These are phyloP conservation scores for Thaumetopoea pityocampa DNA, from an alignment of 1,140 invertebrate species.

Conservation along the genomic window DNA sequence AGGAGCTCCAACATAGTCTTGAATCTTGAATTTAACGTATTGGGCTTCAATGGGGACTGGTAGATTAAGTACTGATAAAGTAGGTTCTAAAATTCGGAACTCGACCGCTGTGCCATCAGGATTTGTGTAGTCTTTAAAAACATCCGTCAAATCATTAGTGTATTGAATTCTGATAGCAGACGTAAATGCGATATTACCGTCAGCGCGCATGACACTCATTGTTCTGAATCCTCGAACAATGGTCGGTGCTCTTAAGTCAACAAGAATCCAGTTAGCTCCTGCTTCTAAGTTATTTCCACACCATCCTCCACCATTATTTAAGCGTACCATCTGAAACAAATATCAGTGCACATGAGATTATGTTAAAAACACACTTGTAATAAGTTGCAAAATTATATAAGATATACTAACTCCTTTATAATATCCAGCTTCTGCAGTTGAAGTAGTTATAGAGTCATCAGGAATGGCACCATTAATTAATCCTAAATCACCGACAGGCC, in stretches of 20 bases:
- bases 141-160: conserved; percentile 91
- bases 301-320: conserved; percentile 91
- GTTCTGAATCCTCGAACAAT: conserved; percentile 93
- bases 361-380: not conserved
- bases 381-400: not conserved
- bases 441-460: conserved; percentile 92
- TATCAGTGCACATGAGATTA: conserved; percentile 4
- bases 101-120: conserved; percentile 94
- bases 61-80: conserved; percentile 91
- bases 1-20: conserved; percentile 91
- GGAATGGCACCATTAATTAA: conserved; percentile 92
- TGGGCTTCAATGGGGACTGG: conserved; percentile 94
- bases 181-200: conserved; percentile 90
- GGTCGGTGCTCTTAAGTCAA: conserved; percentile 93
- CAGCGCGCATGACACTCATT: conserved; percentile 87
- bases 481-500: conserved; percentile 91
- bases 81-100: conserved; percentile 91
- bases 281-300: conserved; percentile 90
- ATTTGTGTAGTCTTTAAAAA: conserved; percentile 93
- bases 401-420: conserved; percentile 82
- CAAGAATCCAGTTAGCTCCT: conserved; percentile 90
- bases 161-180: conserved; percentile 92
- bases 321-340: conserved; percentile 80
- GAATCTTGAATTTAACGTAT: conserved; percentile 91
- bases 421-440: conserved; percentile 88